phyloP scores from a whole-genome alignment of 2,888 invertebrate species.

The Tetragonisca angustula region DNA sequence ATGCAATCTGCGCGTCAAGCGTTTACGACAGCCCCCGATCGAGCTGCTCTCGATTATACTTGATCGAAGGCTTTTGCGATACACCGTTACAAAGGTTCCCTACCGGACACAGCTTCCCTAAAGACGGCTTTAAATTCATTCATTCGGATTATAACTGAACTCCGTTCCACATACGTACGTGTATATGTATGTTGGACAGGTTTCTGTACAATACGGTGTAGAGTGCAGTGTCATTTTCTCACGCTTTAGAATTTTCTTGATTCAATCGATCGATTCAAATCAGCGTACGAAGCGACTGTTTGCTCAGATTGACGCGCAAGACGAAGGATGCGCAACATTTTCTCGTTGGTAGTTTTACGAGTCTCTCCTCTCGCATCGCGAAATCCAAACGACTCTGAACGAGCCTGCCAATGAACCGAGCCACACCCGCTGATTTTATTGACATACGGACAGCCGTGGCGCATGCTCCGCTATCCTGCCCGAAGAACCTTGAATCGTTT shows the following conservation, averaged over 20 bases:
- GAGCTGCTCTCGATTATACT: slow-evolving; percentile 52
- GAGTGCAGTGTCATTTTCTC: too few relatives aligned
- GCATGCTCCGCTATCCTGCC: slow-evolving; percentile 52
- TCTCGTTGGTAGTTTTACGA: slow-evolving; percentile 51
- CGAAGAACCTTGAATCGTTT: slow-evolving; percentile 56
- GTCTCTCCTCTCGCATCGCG: slow-evolving; percentile 53
- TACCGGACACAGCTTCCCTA: slow-evolving; percentile 30
- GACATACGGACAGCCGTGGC: slow-evolving; percentile 60
- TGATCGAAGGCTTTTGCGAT: slow-evolving; percentile 52
- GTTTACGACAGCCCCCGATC: slow-evolving; percentile 33
- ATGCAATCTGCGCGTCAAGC: slow-evolving; percentile 65
- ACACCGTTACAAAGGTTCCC: slow-evolving; percentile 51
- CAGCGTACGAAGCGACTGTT: slow-evolving; percentile 31
- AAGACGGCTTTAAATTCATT: slow-evolving; percentile 35
- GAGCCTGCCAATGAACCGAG: slow-evolving; percentile 62
- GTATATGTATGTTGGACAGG: too few relatives aligned
- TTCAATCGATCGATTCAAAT: slow-evolving; percentile 28
- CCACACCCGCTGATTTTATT: slow-evolving; percentile 74
- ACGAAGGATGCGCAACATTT: not conserved
- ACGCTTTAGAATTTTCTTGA: not conserved
- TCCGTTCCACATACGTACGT: not conserved
- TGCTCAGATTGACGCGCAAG: slow-evolving; percentile 26
- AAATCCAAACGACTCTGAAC: slow-evolving; percentile 55
- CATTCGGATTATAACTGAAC: slow-evolving; percentile 41
- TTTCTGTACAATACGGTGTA: too few relatives aligned